These are phyloP conservation scores for Schizotus pectinicornis DNA, from an alignment of 2,888 invertebrate species.

Conservation along the genomic window DNA sequence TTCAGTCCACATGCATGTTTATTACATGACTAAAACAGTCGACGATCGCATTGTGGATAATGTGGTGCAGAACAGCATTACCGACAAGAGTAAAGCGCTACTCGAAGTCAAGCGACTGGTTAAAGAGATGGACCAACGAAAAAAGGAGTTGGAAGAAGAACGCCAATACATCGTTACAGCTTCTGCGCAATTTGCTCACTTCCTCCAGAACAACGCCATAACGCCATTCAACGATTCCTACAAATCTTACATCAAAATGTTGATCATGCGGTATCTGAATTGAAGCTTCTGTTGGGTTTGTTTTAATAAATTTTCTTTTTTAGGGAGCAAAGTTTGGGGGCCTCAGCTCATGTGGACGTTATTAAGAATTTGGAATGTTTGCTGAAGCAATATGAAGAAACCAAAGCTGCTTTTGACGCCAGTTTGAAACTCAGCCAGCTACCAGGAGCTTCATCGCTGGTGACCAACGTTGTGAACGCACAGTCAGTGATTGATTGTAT, in stretches of 20 bases:
- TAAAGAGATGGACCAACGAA: slow-evolving; percentile 34
- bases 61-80: slow-evolving; percentile 40
- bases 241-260: slow-evolving; percentile 47
- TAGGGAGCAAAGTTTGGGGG: slow-evolving; percentile 43
- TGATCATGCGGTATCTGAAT: slow-evolving; percentile 45
- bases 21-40: slow-evolving; percentile 48
- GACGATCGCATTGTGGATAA: slow-evolving; percentile 42
- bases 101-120: slow-evolving; percentile 38
- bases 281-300: not conserved
- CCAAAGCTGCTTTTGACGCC: slow-evolving; percentile 40
- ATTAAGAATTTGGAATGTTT: slow-evolving; percentile 39
- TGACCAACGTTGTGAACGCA: not conserved
- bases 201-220: slow-evolving; percentile 50
- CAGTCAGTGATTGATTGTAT: slow-evolving; percentile 39
- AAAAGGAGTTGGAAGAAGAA: slow-evolving; percentile 43
- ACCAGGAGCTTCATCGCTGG: slow-evolving; percentile 3
- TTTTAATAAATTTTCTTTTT: slow-evolving; percentile 18
- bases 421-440: slow-evolving; percentile 30
- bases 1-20: slow-evolving; percentile 52
- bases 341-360: slow-evolving; percentile 30
- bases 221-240: slow-evolving; percentile 51
- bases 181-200: slow-evolving; percentile 51
- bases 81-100: slow-evolving; percentile 38
- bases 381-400: slow-evolving; percentile 40
- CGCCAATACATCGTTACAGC: slow-evolving; percentile 40